Conservation (phyloP, 2,888 invertebrate genomes). For the Temnothorax ravouxi region DNA sequence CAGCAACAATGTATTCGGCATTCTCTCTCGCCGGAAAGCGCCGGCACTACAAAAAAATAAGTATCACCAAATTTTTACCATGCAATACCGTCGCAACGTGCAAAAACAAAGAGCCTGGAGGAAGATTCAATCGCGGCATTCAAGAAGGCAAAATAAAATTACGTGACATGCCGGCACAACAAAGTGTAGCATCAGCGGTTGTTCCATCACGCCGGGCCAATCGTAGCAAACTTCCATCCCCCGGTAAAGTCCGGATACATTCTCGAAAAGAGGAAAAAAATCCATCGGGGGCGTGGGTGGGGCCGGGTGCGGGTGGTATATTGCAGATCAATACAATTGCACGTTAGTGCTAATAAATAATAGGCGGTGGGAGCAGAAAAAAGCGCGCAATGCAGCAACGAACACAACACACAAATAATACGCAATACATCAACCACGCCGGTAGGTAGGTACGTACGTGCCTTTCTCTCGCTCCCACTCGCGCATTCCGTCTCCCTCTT, state of each 20-base stretch:
- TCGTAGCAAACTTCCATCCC: slow-evolving; percentile 85
- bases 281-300: slow-evolving; percentile 83
- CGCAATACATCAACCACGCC: slow-evolving; percentile 85
- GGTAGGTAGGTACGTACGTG: slow-evolving; percentile 81
- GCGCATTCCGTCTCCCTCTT: slow-evolving; percentile 71
- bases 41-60: slow-evolving; percentile 54
- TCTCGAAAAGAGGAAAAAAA: slow-evolving; percentile 85
- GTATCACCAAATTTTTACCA: slow-evolving; percentile 56
- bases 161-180: slow-evolving; percentile 77
- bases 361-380: slow-evolving; percentile 86
- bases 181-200: slow-evolving; percentile 80
- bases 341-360: slow-evolving; percentile 87
- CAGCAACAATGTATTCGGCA: slow-evolving; percentile 57
- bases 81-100: slow-evolving; percentile 55
- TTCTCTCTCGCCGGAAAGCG: slow-evolving; percentile 52
- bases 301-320: slow-evolving; percentile 84
- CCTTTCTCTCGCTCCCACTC: slow-evolving; percentile 75
- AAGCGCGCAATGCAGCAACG: slow-evolving; percentile 86
- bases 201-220: slow-evolving; percentile 84
- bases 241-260: slow-evolving; percentile 85
- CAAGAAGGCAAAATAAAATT: slow-evolving; percentile 69
- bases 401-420: slow-evolving; percentile 86
- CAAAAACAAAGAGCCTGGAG: slow-evolving; percentile 54
- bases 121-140: slow-evolving; percentile 56
- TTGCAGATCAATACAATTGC: slow-evolving; percentile 87